These are phyloP conservation scores for Amblyjoppa proteus DNA, from an alignment of 2,888 invertebrate genomes.

Conservation along the genomic window DNA sequence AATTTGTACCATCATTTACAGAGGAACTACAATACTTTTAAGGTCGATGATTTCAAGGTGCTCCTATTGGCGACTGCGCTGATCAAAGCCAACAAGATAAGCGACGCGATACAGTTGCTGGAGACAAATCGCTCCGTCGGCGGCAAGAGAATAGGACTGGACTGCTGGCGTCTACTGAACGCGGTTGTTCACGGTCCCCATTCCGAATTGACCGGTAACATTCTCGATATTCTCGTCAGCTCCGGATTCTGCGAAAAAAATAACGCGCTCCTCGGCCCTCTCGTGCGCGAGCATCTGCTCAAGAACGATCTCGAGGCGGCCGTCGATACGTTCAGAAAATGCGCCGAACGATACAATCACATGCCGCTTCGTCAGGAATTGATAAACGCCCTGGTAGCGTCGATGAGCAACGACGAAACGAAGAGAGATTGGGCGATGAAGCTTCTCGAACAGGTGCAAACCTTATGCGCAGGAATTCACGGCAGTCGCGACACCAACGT, in stretches of 20 bases:
- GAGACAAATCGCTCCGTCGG: background rate
- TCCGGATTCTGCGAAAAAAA: conserved; percentile 87
- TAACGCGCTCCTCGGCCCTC: conserved; percentile 88
- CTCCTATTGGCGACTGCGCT: conserved; percentile 88
- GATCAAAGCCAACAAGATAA: conserved; percentile 83
- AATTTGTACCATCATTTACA: conserved; percentile 86
- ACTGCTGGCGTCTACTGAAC: conserved; percentile 88
- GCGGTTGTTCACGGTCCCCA: conserved; percentile 85
- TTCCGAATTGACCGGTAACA: conserved; percentile 84
- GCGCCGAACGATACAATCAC: conserved; percentile 86
- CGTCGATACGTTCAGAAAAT: conserved; percentile 86
- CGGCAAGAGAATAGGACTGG: conserved; percentile 82
- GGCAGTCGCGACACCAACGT: background rate
- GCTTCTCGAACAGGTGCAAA: conserved; percentile 68
- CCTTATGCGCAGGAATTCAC: conserved; percentile 31
- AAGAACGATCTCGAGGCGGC: conserved; percentile 86
- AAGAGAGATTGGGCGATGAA: conserved; percentile 42
- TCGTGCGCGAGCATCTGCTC: conserved; percentile 87
- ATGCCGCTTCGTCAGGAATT: conserved; percentile 90
- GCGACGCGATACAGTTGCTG: conserved; percentile 57
- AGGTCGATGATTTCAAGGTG: conserved; percentile 89
- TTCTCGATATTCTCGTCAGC: conserved; percentile 86
- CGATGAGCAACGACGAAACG: conserved; percentile 6
- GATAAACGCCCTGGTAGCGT: conserved; percentile 82
- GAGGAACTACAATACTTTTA: conserved; percentile 86